These are phyloP conservation scores for Beaufortia kweichowensis DNA, from an alignment of 2,113 vertebrate genomes.

Conservation along the genomic window DNA sequence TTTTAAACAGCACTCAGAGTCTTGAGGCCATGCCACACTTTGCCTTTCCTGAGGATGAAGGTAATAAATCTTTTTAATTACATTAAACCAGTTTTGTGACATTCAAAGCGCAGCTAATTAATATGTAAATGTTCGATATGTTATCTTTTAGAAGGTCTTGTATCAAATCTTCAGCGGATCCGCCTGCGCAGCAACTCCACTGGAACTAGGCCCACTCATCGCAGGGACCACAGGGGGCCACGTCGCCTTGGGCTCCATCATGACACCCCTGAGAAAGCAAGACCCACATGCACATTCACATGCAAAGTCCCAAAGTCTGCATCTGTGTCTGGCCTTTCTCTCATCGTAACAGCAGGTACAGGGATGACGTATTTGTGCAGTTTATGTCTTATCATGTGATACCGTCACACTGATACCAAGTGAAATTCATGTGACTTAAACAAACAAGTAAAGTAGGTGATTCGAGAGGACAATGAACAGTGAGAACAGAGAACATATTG, in stretches of 20 bases:
- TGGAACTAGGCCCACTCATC: slow-evolving; percentile 80
- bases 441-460: slow-evolving; percentile 21
- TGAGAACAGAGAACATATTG: slow-evolving; percentile 12
- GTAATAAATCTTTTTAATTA: slow-evolving; percentile 50
- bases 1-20: slow-evolving; percentile 82
- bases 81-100: background rate
- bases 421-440: slow-evolving; percentile 18
- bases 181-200: slow-evolving; percentile 92
- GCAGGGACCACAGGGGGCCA: slow-evolving; percentile 69
- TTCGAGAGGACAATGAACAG: slow-evolving; percentile 23
- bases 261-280: slow-evolving; percentile 76
- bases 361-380: background rate
- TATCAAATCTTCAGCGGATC: slow-evolving; percentile 79
- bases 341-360: slow-evolving; percentile 88
- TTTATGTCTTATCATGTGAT: slow-evolving; percentile 14
- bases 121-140: background rate
- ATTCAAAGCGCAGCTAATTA: background rate
- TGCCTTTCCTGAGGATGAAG: slow-evolving; percentile 86
- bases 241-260: slow-evolving; percentile 75
- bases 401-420: slow-evolving; percentile 16
- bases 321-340: slow-evolving; percentile 86
- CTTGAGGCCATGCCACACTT: slow-evolving; percentile 87
- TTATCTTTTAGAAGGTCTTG: slow-evolving; percentile 63
- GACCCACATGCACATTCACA: slow-evolving; percentile 55
- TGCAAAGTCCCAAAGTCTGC: slow-evolving; percentile 88